These are phyloP conservation scores for Villa cingulata DNA, from an alignment of 2,888 invertebrate species.

Conservation along the genomic window DNA sequence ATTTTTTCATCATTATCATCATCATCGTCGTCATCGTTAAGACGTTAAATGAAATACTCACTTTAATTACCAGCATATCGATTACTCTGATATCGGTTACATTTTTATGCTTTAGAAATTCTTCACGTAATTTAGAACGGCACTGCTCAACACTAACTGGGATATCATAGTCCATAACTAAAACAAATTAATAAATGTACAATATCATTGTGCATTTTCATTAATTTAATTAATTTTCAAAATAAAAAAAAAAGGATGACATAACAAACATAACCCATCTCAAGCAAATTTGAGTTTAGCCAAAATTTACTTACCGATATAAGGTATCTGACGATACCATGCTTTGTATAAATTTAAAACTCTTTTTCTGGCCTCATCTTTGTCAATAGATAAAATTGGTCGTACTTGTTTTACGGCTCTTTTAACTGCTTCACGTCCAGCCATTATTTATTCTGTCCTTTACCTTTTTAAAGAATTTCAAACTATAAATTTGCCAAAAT, in stretches of 20 bases:
- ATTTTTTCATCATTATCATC: neutral
- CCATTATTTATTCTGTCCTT: slow-evolving; percentile 6
- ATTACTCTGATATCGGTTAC: slow-evolving; percentile 77
- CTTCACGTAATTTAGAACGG: slow-evolving; percentile 57
- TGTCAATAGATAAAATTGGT: slow-evolving; percentile 70
- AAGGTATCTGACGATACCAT: slow-evolving; percentile 87
- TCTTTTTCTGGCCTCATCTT: slow-evolving; percentile 63
- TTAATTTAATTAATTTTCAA: slow-evolving; percentile 10
- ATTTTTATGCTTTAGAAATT: slow-evolving; percentile 62
- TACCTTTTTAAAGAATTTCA: too few species aligned
- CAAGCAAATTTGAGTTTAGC: too few species aligned
- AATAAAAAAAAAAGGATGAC: slow-evolving; percentile 24
- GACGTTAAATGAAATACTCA: too few species aligned
- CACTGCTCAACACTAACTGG: slow-evolving; percentile 59
- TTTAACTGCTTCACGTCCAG: slow-evolving; percentile 37
- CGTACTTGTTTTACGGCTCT: slow-evolving; percentile 53
- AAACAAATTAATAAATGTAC: slow-evolving; percentile 21
- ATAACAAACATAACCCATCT: slow-evolving; percentile 18
- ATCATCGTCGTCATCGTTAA: too few species aligned
- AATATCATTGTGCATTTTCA: neutral
- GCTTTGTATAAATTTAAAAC: slow-evolving; percentile 82
- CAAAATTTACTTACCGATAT: slow-evolving; percentile 66
- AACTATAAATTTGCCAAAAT: too few species aligned
- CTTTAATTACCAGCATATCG: slow-evolving; percentile 86
- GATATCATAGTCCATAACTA: slow-evolving; percentile 74